A percentile compares a stretch with the other conserved stretches of the same genome.
Conservation (phyloP, 2,797 vertebrate genomes). For the Epinephelus malabaricus region DNA sequence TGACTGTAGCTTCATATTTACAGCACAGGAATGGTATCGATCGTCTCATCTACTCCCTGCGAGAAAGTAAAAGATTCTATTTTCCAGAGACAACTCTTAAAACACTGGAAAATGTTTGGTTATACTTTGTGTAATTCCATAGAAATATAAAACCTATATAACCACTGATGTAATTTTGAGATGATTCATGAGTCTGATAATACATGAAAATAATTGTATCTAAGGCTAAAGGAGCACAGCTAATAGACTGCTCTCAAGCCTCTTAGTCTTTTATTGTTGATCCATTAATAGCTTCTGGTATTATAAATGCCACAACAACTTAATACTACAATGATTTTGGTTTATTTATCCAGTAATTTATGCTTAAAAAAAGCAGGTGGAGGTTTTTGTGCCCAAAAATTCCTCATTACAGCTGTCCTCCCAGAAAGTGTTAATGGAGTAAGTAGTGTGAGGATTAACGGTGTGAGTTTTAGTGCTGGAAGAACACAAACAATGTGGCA, state of each 20-base stretch:
- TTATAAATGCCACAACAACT: slow-evolving; percentile 1
- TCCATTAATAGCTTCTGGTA: neutral
- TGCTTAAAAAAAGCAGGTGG: neutral
- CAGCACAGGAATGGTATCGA: neutral
- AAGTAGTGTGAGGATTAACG: slow-evolving; percentile 38
- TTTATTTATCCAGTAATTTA: slow-evolving; percentile 13
- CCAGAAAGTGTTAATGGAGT: slow-evolving; percentile 51
- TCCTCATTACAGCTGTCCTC: slow-evolving; percentile 45
- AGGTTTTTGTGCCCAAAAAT: slow-evolving; percentile 17
- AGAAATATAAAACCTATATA: neutral
- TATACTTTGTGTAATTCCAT: neutral
- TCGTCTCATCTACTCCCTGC: neutral
- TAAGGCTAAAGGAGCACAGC: neutral
- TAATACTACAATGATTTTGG: neutral
- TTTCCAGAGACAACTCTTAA: too few species aligned
- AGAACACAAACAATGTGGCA: slow-evolving; percentile 70
- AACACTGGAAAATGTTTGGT: too few species aligned
- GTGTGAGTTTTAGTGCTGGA: slow-evolving; percentile 43
- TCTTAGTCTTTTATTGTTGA: neutral
- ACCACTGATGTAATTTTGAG: neutral
- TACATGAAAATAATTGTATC: neutral
- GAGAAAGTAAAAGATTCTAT: too few species aligned
- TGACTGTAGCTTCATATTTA: neutral
- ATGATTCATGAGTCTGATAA: slow-evolving; percentile 3
- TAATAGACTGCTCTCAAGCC: neutral